Evolutionary conservation across 2,888 invertebrate species (phyloP).

Genomic region (Neoitamus cyanurus): DNA sequence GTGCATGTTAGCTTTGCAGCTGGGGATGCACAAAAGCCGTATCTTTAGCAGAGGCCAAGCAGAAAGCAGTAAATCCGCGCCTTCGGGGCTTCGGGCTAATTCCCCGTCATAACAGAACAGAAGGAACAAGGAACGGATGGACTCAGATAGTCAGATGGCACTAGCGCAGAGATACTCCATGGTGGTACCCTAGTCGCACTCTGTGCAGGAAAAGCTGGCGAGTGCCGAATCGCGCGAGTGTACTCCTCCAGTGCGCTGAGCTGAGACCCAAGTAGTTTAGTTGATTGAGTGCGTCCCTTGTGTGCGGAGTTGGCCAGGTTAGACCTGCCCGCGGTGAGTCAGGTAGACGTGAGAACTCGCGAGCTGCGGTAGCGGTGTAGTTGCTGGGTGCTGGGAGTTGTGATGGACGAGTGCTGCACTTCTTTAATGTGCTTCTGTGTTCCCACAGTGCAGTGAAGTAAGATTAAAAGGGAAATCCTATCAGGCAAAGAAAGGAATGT

Average conservation of each 20-base stretch:
- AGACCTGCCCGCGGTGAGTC: background rate
- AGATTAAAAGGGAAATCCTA: background rate
- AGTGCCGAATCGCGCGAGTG: background rate
- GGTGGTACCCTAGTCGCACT: too few relatives aligned
- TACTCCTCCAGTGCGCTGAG: background rate
- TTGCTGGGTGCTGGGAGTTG: background rate
- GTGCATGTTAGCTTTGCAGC: background rate
- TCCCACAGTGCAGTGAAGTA: constrained; percentile 9
- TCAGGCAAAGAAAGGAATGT: background rate
- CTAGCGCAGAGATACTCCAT: too few relatives aligned
- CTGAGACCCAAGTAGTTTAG: background rate
- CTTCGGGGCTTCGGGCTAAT: background rate
- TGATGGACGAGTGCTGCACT: constrained; percentile 37
- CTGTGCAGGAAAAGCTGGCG: background rate
- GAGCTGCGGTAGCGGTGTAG: background rate
- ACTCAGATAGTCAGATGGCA: background rate
- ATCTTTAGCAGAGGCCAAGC: background rate
- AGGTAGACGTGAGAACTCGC: constrained; percentile 10
- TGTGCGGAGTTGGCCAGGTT: constrained; percentile 14
- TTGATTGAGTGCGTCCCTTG: constrained; percentile 45
- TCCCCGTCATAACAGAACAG: background rate
- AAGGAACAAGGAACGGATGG: too few relatives aligned
- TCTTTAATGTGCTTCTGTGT: constrained; percentile 13
- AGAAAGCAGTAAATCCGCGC: background rate
- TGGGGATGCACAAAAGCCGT: background rate